Base-by-base conservation (phyloP, 2,113 vertebrate genomes). In the Rhabdomys dilectus region DNA sequence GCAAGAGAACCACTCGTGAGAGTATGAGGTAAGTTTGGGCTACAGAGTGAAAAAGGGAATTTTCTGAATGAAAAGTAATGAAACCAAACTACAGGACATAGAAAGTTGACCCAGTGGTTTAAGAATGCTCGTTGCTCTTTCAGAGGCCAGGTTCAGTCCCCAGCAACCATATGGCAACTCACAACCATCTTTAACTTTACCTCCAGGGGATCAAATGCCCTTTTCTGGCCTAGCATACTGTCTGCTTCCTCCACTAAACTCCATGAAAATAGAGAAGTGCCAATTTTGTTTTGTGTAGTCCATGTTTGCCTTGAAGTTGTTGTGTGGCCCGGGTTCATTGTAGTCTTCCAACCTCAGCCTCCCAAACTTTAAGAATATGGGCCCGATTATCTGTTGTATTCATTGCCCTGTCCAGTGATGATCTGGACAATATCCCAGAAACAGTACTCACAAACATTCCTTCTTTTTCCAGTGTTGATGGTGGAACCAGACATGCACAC, bases 31-130 rank as follows among this genome's bases (percentile, higher is more conserved):
- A 24, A 85, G 42, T 85, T 68, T 42, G 48, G 31, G 34, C 16
- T 90, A 17, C 39, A 45, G 45, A 72, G 6, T 51, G 51, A 88
- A 34, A 48, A 78, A 64, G 34, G 34, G 10, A 66, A 93, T 76
- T 91, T n/a, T 81, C 58, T 58, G 88, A 96, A 80, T 89, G 84
- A 94, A 95, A 95, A 77, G 13, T 82, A 60, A 22, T 68, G 45
- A 39, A 86, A 73, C 36, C 16, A 62, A 62, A 29, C 34, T 86
- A 42, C 48, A 90, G 26, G 76, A 15, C 29, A 31, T 34, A 48
- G 45, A 29, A 31, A 31, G 26, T 7, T 78, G 76, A 5, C 26
- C 34, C 76, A 8, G 22, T 16, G n/a, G 58, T 62, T 62, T 62
- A 84, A 42, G n/a, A 62, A 19, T 8, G 39, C 56, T 84, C 3